These are phyloP conservation scores for Hypocryptadius cinnamomeus DNA, from an alignment of 2,113 vertebrate genomes.

Conservation along the genomic window DNA sequence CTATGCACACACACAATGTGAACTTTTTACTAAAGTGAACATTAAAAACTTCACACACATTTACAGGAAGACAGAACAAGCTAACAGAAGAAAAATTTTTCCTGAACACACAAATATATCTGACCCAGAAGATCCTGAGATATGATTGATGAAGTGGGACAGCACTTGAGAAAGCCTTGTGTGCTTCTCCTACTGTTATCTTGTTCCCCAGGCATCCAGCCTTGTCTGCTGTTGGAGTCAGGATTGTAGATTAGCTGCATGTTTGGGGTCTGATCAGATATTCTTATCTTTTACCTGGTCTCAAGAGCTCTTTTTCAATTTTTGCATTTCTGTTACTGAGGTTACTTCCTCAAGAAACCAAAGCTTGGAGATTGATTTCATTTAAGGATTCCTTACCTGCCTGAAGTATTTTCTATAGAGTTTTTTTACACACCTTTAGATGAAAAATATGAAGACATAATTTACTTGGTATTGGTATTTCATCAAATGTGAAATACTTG, in stretches of 20 bases:
- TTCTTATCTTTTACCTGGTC: neutral
- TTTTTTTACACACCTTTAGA: neutral
- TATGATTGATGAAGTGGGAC: neutral
- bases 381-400: neutral
- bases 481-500: neutral
- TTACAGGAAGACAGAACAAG: neutral
- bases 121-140: neutral
- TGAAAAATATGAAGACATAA: neutral
- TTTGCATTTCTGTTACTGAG: neutral
- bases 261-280: neutral
- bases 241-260: neutral
- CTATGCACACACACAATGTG: too few species aligned
- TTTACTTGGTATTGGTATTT: neutral
- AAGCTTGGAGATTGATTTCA: neutral
- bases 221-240: neutral
- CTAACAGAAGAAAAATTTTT: neutral
- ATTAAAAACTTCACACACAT: fast-evolving
- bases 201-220: neutral
- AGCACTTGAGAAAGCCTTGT: neutral
- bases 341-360: neutral
- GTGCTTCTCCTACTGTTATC: neutral
- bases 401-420: neutral
- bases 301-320: neutral
- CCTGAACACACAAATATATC: neutral
- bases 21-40: neutral